These are phyloP conservation scores for Cephus spinipes DNA, from an alignment of 2,888 invertebrate species.

Conservation along the genomic window DNA sequence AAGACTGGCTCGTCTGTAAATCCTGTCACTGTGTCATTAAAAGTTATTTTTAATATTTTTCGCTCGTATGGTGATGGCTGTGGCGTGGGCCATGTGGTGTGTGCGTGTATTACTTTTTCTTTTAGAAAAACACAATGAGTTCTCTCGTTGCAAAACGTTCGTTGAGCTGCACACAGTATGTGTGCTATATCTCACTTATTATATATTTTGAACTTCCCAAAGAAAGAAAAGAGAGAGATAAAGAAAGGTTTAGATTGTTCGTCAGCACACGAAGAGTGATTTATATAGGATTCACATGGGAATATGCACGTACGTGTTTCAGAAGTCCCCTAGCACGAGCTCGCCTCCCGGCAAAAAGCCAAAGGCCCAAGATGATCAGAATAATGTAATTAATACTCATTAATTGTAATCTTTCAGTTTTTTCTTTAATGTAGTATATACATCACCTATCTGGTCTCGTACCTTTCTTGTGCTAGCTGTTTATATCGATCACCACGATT, in stretches of 20 bases:
- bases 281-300: conserved; percentile 50
- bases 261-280: conserved; percentile 20
- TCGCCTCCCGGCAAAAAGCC: conserved; percentile 64
- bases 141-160: background rate
- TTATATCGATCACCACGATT: conserved; percentile 38
- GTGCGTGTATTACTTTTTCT: background rate
- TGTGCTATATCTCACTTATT: background rate
- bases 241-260: conserved; percentile 9
- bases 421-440: conserved; percentile 28
- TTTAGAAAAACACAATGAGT: background rate
- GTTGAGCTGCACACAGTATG: background rate
- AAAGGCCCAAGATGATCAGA: conserved; percentile 64
- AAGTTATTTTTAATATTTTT: background rate
- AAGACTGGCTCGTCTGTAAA: background rate
- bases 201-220: background rate
- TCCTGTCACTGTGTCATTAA: background rate
- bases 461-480: conserved; percentile 37
- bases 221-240: conserved; percentile 13
- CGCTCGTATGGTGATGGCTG: background rate
- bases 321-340: conserved; percentile 65
- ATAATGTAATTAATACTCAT: conserved; percentile 65
- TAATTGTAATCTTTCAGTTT: conserved; percentile 60
- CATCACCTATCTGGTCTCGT: conserved; percentile 44
- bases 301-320: conserved; percentile 64
- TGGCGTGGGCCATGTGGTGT: background rate